Conservation (phyloP, 2,113 vertebrate species). For the Lophochroa leadbeateri region DNA sequence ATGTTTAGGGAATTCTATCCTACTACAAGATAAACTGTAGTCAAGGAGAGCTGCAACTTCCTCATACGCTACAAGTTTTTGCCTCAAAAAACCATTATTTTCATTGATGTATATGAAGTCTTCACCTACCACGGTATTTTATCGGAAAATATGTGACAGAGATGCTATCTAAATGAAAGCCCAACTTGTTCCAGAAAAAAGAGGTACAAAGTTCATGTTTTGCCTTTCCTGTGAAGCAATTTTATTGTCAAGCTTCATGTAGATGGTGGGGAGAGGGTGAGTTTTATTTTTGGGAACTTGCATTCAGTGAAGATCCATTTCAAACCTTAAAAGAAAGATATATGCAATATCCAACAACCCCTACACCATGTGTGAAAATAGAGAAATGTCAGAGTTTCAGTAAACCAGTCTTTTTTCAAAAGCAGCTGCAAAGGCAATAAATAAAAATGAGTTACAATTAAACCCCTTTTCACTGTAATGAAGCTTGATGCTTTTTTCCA, state of each 20-base stretch:
- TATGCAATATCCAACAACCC: neutral
- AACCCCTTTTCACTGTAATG: neutral
- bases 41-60: neutral
- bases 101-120: neutral
- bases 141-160: neutral
- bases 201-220: neutral
- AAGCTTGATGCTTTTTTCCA: neutral
- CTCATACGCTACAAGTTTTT: neutral
- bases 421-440: neutral
- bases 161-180: neutral
- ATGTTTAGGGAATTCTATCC: neutral
- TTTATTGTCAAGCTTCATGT: neutral
- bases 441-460: neutral
- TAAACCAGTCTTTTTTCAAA: neutral
- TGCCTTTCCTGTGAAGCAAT: neutral
- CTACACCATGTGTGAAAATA: neutral
- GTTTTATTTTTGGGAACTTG: neutral
- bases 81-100: neutral
- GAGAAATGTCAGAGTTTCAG: neutral
- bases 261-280: neutral
- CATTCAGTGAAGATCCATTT: neutral
- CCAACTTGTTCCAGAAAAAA: neutral
- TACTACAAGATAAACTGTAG: neutral
- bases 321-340: neutral
- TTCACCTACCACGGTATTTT: neutral